These are phyloP conservation scores for Anoplopoma fimbria DNA, from an alignment of 2,113 vertebrate species.

Conservation along the genomic window DNA sequence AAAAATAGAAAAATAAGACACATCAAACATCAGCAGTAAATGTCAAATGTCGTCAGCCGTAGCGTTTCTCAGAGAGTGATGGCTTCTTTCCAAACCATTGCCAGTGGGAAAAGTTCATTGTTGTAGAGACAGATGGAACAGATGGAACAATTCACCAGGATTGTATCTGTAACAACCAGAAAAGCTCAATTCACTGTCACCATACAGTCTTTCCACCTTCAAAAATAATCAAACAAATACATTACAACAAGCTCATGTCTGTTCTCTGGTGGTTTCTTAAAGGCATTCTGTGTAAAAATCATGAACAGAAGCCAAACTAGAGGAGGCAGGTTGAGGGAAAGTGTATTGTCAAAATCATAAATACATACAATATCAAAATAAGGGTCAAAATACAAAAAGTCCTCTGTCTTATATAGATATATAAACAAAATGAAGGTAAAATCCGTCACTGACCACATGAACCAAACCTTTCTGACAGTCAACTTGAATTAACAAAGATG, in stretches of 20 bases:
- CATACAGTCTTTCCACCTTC: not conserved
- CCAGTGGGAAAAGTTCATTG: not conserved
- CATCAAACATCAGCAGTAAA: constrained; percentile 2
- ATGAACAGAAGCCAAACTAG: not conserved
- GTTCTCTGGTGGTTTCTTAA: not conserved
- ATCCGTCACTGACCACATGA: not conserved
- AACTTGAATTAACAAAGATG: constrained; percentile 14
- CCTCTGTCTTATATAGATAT: not conserved
- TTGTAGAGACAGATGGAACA: not conserved
- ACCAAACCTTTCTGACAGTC: not conserved
- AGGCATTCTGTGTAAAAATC: not conserved
- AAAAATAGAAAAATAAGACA: constrained; percentile 3
- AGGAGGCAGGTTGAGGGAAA: not conserved
- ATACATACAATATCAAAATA: not conserved
- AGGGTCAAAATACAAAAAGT: not conserved
- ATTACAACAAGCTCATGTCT: not conserved
- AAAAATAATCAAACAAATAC: not conserved
- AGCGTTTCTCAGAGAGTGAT: not conserved
- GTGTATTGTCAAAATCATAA: not conserved
- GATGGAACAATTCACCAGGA: not conserved
- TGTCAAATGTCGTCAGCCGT: constrained; percentile 4
- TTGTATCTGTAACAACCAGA: not conserved
- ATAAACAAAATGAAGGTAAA: not conserved
- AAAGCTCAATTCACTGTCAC: not conserved
- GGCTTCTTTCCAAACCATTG: not conserved